Evolutionary conservation across 2,888 invertebrate species (phyloP), one percentile per base, ranked within the genome.

Genomic region (Crossocerus cetratus): DNA sequence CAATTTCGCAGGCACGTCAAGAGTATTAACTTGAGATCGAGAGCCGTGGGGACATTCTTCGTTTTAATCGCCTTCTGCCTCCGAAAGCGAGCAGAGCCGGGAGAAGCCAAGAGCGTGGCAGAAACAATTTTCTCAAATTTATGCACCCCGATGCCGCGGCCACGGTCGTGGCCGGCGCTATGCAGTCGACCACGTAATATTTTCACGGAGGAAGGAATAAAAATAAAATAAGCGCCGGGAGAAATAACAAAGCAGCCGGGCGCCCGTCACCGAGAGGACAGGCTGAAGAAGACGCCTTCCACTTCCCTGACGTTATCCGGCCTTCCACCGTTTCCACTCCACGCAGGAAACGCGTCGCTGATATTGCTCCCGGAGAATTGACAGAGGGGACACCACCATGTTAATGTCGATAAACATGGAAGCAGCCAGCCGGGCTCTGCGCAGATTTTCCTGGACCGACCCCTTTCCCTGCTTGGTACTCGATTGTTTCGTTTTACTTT

Each of bases 41-140:
- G 75, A 77, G 76, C 76, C 82, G 74, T 71, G 71, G 69, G 69
- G 80, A 82, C 73, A 69, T 62, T 79, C 66, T 72, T 79, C 32
- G 83, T 83, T 83, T 83, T 82, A 83, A 80, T 77, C 77, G 58
- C 63, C 72, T 74, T 74, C 69, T 75, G 64, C 44, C 65, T 63
- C 49, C 78, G 72, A 78, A 73, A 32, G 32, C 32, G 8, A 32
- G 3, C 4, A 32, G 32, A 32, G 32, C 2, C 32, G 32, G 65
- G 65, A 74, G 78, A 66, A 63, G 80, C 69, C 65, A 65, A 64
- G 13, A 64, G 49, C 75, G 66, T 74, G 84, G 80, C 81, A 84
- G 84, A 86, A 86, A 86, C 86, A 87, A 87, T 87, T 86, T 87
- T 78, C 84, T 82, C 68, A 84, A 87, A 87, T 87, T 87, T 87